phyloP scores from a whole-genome alignment of 1,140 invertebrate species.

The Eueides isabella region DNA sequence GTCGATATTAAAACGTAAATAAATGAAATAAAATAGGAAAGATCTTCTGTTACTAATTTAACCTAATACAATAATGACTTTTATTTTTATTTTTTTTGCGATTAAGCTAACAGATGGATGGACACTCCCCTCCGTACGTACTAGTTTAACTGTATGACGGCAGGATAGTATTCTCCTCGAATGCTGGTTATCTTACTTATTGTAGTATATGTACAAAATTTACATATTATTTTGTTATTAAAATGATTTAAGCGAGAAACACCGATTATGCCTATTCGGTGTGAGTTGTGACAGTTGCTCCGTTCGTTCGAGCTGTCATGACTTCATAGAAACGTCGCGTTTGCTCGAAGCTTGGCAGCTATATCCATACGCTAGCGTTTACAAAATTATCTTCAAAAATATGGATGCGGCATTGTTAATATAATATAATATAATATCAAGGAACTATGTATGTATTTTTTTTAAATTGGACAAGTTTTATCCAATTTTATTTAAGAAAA shows the following conservation, averaged over 20 bases:
- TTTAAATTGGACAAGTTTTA: neutral
- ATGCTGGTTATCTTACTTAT: too few species aligned
- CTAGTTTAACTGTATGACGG: too few species aligned
- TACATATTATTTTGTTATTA: neutral
- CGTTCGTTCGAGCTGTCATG: slow-evolving; percentile 10
- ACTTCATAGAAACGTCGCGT: slow-evolving; percentile 32
- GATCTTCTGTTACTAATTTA: too few species aligned
- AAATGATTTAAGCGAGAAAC: slow-evolving; percentile 22
- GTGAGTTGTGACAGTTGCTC: slow-evolving; percentile 32
- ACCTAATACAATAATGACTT: too few species aligned
- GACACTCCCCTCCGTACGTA: too few species aligned
- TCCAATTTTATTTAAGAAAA: too few species aligned
- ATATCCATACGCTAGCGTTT: neutral
- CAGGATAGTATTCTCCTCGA: too few species aligned
- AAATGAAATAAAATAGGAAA: too few species aligned
- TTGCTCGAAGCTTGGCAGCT: slow-evolving; percentile 13
- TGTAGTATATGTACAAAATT: too few species aligned
- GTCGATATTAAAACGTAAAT: too few species aligned
- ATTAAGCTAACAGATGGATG: too few species aligned
- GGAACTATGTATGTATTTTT: neutral
- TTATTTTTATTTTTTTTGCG: too few species aligned
- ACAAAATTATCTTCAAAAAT: neutral
- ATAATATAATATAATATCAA: neutral
- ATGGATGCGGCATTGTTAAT: slow-evolving; percentile 22
- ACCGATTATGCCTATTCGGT: slow-evolving; percentile 10